phyloP scores from a whole-genome alignment of 2,113 vertebrate species.

The Platanista minor region DNA sequence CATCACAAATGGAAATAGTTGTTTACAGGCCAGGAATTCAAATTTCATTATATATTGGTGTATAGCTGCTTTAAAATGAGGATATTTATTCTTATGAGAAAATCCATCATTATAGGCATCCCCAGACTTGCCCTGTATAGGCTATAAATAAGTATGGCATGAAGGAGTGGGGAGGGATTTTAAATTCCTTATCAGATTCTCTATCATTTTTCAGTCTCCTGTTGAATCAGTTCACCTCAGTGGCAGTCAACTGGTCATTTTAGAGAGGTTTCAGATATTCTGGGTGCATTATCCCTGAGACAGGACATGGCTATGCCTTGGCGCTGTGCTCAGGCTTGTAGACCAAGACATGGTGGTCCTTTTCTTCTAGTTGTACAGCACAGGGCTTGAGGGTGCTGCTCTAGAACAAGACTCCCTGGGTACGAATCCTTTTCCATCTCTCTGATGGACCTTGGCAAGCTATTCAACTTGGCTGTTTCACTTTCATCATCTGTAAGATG shows the following conservation, averaged over 20 bases:
- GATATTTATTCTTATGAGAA: not conserved
- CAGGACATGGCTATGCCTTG: accelerated
- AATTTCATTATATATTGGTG: not conserved
- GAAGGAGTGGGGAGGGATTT: not conserved
- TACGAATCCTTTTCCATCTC: not conserved
- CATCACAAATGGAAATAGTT: not conserved
- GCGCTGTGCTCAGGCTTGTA: not conserved
- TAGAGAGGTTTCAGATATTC: not conserved
- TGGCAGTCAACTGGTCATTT: not conserved
- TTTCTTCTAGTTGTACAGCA: not conserved
- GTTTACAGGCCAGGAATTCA: not conserved
- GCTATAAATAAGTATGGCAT: not conserved
- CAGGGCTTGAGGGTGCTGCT: accelerated
- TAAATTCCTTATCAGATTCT: not conserved
- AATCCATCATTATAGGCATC: not conserved
- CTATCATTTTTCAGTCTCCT: not conserved
- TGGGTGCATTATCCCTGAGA: no score
- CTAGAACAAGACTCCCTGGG: not conserved
- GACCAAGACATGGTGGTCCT: accelerated
- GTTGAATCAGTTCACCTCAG: not conserved
- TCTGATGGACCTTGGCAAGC: not conserved
- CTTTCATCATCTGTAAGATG: not conserved
- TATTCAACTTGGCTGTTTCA: not conserved
- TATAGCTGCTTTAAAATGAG: not conserved
- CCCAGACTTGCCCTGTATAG: not conserved